These are phyloP conservation scores for Phaethornis superciliosus DNA, from an alignment of 2,113 vertebrate genomes.

Conservation along the genomic window DNA sequence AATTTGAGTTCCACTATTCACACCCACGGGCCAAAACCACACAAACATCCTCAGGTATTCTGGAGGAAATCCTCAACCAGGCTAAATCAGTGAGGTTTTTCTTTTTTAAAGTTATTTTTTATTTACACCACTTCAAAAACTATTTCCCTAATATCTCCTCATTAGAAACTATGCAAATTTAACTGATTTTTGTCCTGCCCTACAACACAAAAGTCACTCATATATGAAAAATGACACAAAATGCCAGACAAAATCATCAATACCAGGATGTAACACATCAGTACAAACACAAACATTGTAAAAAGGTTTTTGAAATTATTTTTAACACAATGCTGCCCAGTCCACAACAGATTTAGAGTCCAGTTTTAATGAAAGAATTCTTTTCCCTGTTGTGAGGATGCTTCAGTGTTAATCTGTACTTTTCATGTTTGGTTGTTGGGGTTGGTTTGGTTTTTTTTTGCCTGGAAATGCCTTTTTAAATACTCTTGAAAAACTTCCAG, in stretches of 20 bases:
- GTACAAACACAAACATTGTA: not conserved
- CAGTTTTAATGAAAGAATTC: not conserved
- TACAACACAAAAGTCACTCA: not conserved
- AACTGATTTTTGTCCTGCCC: not conserved
- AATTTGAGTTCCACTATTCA: not conserved
- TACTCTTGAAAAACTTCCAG: not conserved
- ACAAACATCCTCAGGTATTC: not conserved
- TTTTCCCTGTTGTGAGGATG: not conserved
- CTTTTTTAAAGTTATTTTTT: not conserved
- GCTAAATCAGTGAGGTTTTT: rapidly evolving
- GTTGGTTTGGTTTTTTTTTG: too few relatives aligned
- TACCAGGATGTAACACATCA: not conserved
- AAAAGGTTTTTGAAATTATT: not conserved
- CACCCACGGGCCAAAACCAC: not conserved
- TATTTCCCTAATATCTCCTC: not conserved
- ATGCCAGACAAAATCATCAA: not conserved
- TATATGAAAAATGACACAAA: not conserved
- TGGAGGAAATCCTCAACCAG: not conserved
- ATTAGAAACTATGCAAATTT: not conserved
- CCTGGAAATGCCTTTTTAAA: slow-evolving; percentile 18
- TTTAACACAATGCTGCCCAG: not conserved
- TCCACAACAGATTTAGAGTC: not conserved
- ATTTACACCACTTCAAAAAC: not conserved
- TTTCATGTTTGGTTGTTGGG: not conserved
- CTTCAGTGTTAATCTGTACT: not conserved